A percentile compares a stretch with the other conserved stretches of the same genome.
Conservation (phyloP, 2,797 vertebrate genomes). For the Peromyscus aztecus region DNA sequence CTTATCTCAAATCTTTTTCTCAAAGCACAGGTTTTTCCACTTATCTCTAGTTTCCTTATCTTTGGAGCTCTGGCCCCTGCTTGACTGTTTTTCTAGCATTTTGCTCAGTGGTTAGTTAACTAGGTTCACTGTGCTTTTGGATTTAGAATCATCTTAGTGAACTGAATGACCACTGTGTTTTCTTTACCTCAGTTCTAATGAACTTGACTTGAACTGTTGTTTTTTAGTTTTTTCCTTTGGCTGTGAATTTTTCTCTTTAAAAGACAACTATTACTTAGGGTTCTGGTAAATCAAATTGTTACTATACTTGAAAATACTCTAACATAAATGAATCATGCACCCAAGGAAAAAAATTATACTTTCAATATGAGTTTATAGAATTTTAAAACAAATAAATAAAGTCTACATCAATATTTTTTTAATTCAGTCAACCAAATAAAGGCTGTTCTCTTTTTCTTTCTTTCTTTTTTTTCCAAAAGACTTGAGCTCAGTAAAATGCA, state of each 20-base stretch:
- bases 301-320: slow-evolving; percentile 56
- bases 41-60: slow-evolving; percentile 57
- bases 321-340: slow-evolving; percentile 27
- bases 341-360: slow-evolving; percentile 47
- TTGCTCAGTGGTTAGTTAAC: slow-evolving; percentile 43
- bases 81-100: slow-evolving; percentile 52
- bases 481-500: slow-evolving; percentile 69
- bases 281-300: slow-evolving; percentile 64
- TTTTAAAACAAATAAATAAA: slow-evolving; percentile 68
- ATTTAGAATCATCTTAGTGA: slow-evolving; percentile 48
- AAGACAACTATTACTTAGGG: not conserved
- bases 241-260: slow-evolving; percentile 33
- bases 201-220: slow-evolving; percentile 72
- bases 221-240: slow-evolving; percentile 26
- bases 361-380: slow-evolving; percentile 58
- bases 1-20: not conserved
- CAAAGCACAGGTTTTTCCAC: not conserved
- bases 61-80: not conserved
- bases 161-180: slow-evolving; percentile 72
- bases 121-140: not conserved
- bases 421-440: slow-evolving; percentile 66
- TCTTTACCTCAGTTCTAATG: slow-evolving; percentile 72
- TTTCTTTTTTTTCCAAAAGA: not conserved
- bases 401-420: not conserved
- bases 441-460: not conserved